A percentile compares a stretch with the other conserved stretches of the same genome.
These are phyloP conservation scores for Parazoanthus darwini DNA, from an alignment of 92 coral and sea anemone species.

Conservation along the genomic window DNA sequence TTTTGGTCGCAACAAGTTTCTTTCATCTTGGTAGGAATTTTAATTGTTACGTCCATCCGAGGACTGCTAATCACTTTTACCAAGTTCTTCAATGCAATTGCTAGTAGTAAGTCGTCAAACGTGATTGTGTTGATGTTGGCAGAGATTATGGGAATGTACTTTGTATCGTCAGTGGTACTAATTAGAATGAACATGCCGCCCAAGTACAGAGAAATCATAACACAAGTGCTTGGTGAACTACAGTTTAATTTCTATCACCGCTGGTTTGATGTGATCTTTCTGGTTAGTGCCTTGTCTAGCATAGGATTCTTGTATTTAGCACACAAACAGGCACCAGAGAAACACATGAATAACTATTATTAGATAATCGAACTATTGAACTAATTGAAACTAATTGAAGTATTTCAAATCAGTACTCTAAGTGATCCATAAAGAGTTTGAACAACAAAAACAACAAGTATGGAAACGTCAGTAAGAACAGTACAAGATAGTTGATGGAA, in stretches of 20 bases:
- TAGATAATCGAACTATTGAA: not conserved
- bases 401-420: not conserved
- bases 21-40: conserved; percentile 87
- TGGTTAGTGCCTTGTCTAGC: conserved; percentile 95
- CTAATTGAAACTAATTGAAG: not conserved
- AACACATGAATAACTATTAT: conserved; percentile 79
- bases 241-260: conserved; percentile 98
- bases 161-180: conserved; percentile 92
- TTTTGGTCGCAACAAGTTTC: conserved; percentile 99
- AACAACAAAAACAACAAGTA: no score
- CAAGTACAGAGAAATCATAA: conserved; percentile 87
- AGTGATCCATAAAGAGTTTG: no score
- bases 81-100: conserved; percentile 98
- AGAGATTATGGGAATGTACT: conserved; percentile 99
- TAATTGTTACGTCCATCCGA: conserved; percentile 97
- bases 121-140: conserved; percentile 90
- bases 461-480: no score
- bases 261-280: conserved; percentile 99
- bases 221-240: conserved; percentile 93
- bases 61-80: conserved; percentile 95
- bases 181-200: conserved; percentile 99
- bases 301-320: conserved; percentile 96
- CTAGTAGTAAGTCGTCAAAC: conserved; percentile 95
- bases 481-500: no score
- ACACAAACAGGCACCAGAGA: conserved; percentile 98